These are phyloP conservation scores for Xanthia togata DNA, from an alignment of 2,888 invertebrate genomes.

Conservation along the genomic window DNA sequence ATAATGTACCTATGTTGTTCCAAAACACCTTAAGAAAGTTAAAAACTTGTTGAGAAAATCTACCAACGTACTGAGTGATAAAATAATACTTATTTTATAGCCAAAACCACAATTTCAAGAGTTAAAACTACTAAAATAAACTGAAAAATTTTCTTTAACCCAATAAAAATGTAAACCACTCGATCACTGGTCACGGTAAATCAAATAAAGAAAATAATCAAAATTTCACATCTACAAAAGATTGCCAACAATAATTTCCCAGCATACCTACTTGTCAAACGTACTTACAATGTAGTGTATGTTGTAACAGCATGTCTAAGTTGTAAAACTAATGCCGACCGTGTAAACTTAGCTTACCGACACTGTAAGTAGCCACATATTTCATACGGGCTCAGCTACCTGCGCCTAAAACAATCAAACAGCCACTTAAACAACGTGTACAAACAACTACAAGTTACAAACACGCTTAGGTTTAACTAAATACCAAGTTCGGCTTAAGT, in stretches of 20 bases:
- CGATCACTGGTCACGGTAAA: constrained; percentile 12
- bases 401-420: constrained; percentile 89
- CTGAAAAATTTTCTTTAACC: background rate
- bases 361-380: constrained; percentile 87
- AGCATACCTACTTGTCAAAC: constrained; percentile 58
- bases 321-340: constrained; percentile 85
- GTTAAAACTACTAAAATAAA: background rate
- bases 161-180: background rate
- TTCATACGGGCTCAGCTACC: constrained; percentile 87
- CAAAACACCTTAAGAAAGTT: background rate
- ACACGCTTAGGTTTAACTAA: constrained; percentile 86
- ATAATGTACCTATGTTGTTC: background rate
- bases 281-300: constrained; percentile 59
- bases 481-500: constrained; percentile 87
- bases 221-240: constrained; percentile 29
- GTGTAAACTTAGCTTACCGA: constrained; percentile 86
- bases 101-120: background rate
- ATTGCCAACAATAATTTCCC: constrained; percentile 31
- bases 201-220: constrained; percentile 23
- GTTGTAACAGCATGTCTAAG: constrained; percentile 71
- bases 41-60: background rate
- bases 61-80: background rate
- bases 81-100: background rate
- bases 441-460: constrained; percentile 78
- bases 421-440: constrained; percentile 79